Base-by-base conservation (phyloP, 2,888 invertebrate genomes). In the Lucinisca nassula region DNA sequence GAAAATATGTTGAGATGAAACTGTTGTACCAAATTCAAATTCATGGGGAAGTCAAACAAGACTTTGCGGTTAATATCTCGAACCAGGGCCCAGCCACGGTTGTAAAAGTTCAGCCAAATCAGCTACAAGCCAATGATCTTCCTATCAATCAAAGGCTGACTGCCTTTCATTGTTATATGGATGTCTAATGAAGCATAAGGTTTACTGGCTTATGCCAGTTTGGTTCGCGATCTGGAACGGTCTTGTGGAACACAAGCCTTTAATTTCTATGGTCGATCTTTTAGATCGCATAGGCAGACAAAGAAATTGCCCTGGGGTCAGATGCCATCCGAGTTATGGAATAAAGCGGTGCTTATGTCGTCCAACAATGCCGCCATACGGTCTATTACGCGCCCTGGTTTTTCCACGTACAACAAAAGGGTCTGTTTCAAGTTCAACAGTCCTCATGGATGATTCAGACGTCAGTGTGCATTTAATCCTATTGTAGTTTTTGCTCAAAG, bases 111-210 rank as follows among this genome's bases (percentile, higher is more conserved):
- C 72, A 72, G 40, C 37, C 37, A 8, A 72, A 72, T 4, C 38
- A 72, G 24, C n/a, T 37, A n/a, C 38, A 40, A 37, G 72, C 4
- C n/a, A 12, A 17, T 10, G 38, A 72, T 37, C 72, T 72, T 24
- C 6, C 37, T 4, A 72, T 72, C 8, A 8, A 21, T 4, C 72
- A 72, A 24, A 37, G 72, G 72, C 21, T 37, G 4, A 37, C 72
- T 72, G 40, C 72, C 4, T 72, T 72, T 40, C 72, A 72, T 72
- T 37, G n/a, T 72, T 72, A 72, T 37, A 72, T 72, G 38, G 72
- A 72, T 37, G 72, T 35, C 4, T 72, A 24, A n/a, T 72, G 72
- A 72, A 21, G 40, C 40, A n/a, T 72, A 4, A 3, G 72, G 72
- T 17, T 21, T 72, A 12, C 24, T 72, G n/a, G 40, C 72, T 37